Evolutionary conservation across 2,797 vertebrate genomes (phyloP).

Genomic region (Hemibagrus guttatus): DNA sequence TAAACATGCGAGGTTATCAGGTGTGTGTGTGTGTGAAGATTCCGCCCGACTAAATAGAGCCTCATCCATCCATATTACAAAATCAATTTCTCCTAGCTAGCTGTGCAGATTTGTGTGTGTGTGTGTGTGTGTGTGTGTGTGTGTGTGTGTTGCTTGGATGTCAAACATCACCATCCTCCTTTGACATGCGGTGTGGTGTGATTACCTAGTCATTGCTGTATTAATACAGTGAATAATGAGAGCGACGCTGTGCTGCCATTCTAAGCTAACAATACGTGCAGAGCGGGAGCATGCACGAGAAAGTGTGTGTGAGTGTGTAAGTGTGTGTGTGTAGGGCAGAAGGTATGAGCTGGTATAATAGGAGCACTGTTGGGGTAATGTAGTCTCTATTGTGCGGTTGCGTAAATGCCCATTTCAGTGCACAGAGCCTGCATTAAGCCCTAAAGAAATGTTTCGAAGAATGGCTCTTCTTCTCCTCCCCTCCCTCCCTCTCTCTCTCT

Average conservation of each 20-base stretch:
- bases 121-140: slow-evolving; percentile 11
- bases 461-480: slow-evolving; percentile 73
- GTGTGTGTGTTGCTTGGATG: slow-evolving; percentile 77
- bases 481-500: slow-evolving; percentile 36
- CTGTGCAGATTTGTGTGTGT: slow-evolving; percentile 32
- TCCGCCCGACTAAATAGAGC: slow-evolving; percentile 54
- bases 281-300: slow-evolving; percentile 85
- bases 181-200: slow-evolving; percentile 82
- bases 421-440: slow-evolving; percentile 91
- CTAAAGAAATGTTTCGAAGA: slow-evolving; percentile 92
- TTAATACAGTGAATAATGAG: slow-evolving; percentile 99
- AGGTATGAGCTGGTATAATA: slow-evolving; percentile 98
- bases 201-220: slow-evolving; percentile 92
- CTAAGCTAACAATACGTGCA: slow-evolving; percentile 96
- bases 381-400: slow-evolving; percentile 92
- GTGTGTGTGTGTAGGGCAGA: slow-evolving; percentile 75
- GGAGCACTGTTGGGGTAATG: slow-evolving; percentile 96
- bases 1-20: slow-evolving; percentile 70
- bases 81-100: slow-evolving; percentile 69
- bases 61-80: slow-evolving; percentile 69
- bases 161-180: slow-evolving; percentile 80
- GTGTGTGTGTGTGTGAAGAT: slow-evolving; percentile 19
- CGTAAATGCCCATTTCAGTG: slow-evolving; percentile 96
- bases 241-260: slow-evolving; percentile 90
- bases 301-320: slow-evolving; percentile 23